Base-by-base conservation (phyloP, 1,140 invertebrate species). In the Coelopa frigida region DNA sequence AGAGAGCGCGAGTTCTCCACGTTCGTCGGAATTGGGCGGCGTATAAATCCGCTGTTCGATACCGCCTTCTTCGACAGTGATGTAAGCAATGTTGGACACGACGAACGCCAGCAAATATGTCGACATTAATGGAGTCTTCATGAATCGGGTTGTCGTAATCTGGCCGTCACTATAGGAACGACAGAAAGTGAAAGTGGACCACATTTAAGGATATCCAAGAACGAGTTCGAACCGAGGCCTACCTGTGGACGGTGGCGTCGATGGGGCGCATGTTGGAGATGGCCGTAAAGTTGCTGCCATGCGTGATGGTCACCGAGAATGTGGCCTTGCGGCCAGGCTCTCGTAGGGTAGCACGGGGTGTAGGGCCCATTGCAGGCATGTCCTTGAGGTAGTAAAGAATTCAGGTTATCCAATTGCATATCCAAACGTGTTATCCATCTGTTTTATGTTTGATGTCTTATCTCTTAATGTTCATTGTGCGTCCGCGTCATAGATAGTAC, bases 261-360 rank as follows among this genome's bases (percentile, higher is more conserved):
- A 36, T 26, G 3, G 52, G 44, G 2, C 73, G 77, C 84, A 87
- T 89, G 55, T 92, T 92, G 33, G 83, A 85, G 10, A 90, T 67
- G 2, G 79, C 72, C 8, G 69, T 77, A 55, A 80, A 78, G 11
- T 75, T 70, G 8, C 70, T 56, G 29, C 73, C 68, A 49, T 80
- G 74, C 3, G 74, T 75, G 21, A 92, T 70, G 8, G 70, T 78
- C 12, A 91, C 74, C 15, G 69, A 73, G 55, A 91, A 93, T 3
- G 64, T 79, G 0, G 89, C 85, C 58, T 93, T 91, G 48, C 89
- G 76, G 1, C 55, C 71, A 0, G 92, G 92, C 58, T 95, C 91
- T 87, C 88, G 62, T 89, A 92, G 0, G 90, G 89, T 58, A 94
- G 93, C 1, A 83, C 85, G 44, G 79, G n/a, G n/a, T n/a, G n/a